Percentiles rank a stretch among this genome's conserved stretches.
phyloP scores from a whole-genome alignment of 2,888 invertebrate genomes.

The Dilophus febrilis region DNA sequence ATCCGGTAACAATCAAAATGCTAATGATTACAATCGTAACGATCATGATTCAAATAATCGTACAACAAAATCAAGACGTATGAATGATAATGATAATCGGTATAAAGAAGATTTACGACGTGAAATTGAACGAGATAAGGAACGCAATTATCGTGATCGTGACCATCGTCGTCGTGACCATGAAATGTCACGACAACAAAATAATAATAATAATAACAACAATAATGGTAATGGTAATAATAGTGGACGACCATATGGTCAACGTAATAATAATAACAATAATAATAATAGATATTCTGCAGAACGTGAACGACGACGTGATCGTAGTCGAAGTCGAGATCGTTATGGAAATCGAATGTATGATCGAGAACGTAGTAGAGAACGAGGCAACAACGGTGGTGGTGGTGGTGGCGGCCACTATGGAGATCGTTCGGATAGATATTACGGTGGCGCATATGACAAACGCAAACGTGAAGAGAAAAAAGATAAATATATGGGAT shows the following conservation, averaged over 20 bases:
- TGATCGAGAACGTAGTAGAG: constrained; percentile 26
- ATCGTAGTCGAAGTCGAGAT: constrained; percentile 23
- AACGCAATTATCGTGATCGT: constrained; percentile 30
- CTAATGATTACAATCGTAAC: constrained; percentile 14
- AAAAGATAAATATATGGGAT: constrained; percentile 48
- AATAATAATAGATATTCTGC: constrained; percentile 13
- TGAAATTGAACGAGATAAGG: constrained; percentile 31
- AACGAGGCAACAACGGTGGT: constrained; percentile 28
- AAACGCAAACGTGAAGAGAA: constrained; percentile 21
- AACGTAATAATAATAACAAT: constrained; percentile 16
- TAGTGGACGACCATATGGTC: constrained; percentile 17
- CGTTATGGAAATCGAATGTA: constrained; percentile 17
- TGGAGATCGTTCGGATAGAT: constrained; percentile 12
- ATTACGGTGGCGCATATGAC: constrained; percentile 9
- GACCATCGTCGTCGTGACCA: constrained; percentile 19
- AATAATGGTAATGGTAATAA: constrained; percentile 17
- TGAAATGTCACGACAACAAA: constrained; percentile 16
- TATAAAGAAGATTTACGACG: constrained; percentile 29
- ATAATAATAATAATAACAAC: constrained; percentile 13
- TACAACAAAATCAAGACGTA: constrained; percentile 13
- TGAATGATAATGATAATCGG: constrained; percentile 30
- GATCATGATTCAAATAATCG: constrained; percentile 13
- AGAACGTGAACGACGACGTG: constrained; percentile 24
- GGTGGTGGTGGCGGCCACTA: constrained; percentile 22
- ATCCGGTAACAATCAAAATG: constrained; percentile 20